Base-by-base conservation (phyloP, 2,797 vertebrate genomes). In the Rhinophrynus dorsalis region DNA sequence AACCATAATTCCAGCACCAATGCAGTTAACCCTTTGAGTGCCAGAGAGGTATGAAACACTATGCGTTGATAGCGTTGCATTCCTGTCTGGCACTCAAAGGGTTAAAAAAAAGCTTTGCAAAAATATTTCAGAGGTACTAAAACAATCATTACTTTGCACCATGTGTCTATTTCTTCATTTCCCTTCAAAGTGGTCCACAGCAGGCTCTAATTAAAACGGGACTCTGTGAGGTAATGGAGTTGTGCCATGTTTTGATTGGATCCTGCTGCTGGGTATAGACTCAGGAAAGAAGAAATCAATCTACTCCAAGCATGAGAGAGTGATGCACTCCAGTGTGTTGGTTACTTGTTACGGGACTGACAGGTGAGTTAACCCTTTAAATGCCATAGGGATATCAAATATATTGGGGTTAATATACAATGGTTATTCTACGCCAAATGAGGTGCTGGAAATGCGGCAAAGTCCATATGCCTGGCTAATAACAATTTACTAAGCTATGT, bases 121-220 rank as follows among this genome's bases (percentile, higher is more conserved):
- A 52, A 11, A 58, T 33, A 50, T 72, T 65, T 51, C 50, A 27
- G 35, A 57, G 68, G 61, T 57, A 72, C 33, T 33, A 73, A 64
- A 32, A 40, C n/a, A 73, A 73, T 73, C 61, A 52, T 73, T 73
- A 73, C 61, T 44, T 42, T n/a, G 69, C 56, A 59, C 58, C 61
- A 59, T 59, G 69, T 73, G 69, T 59, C 59, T 45, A 65, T 58
- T 65, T 66, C 57, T 66, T 73, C 54, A 73, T 73, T 73, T 73
- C 69, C 69, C 69, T 73, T 73, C 44, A 59, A 73, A 73, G 63
- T 65, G 61, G 61, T 44, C 61, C 69, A 73, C 69, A 73, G 69
- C 69, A 66, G 69, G 69, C 61, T 42, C 63, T 33, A 59, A 73
- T 73, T 73, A 73, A 54, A 73, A 54, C 23, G 45, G 56, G 59